Conservation (phyloP, 2,888 invertebrate genomes). For the Andricus quercusramuli region DNA sequence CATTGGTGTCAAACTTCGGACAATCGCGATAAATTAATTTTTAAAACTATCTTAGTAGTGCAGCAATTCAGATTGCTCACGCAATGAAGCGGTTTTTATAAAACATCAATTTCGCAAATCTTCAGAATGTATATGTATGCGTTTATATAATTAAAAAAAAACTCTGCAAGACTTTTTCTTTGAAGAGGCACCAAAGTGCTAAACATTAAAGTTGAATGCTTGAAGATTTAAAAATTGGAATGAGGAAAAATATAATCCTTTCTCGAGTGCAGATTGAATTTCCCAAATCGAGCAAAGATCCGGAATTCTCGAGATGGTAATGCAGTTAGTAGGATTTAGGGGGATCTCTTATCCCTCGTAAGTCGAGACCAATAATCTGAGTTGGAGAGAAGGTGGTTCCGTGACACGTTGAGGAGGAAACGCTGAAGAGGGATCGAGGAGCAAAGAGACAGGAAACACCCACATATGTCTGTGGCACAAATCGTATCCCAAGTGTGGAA, state of each 20-base stretch:
- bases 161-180: too few species aligned
- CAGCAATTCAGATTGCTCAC: too few species aligned
- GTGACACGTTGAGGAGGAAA: background rate
- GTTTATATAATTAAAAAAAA: too few species aligned
- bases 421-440: conserved; percentile 3
- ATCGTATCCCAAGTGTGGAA: conserved; percentile 17
- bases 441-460: conserved; percentile 31
- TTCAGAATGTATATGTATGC: too few species aligned
- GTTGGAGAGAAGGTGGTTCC: background rate
- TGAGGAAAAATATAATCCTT: background rate
- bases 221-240: background rate
- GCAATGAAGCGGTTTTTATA: too few species aligned
- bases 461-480: conserved; percentile 26
- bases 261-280: background rate
- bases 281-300: background rate
- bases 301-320: background rate
- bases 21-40: too few species aligned
- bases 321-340: background rate
- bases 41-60: too few species aligned
- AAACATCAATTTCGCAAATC: too few species aligned
- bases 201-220: background rate
- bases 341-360: background rate
- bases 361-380: conserved; percentile 25
- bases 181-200: too few species aligned
- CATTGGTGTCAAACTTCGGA: too few species aligned